Evolutionary conservation across 2,888 invertebrate genomes (phyloP), one percentile per base, ranked within the genome.

Genomic region (Hirtodrosophila duncani): DNA sequence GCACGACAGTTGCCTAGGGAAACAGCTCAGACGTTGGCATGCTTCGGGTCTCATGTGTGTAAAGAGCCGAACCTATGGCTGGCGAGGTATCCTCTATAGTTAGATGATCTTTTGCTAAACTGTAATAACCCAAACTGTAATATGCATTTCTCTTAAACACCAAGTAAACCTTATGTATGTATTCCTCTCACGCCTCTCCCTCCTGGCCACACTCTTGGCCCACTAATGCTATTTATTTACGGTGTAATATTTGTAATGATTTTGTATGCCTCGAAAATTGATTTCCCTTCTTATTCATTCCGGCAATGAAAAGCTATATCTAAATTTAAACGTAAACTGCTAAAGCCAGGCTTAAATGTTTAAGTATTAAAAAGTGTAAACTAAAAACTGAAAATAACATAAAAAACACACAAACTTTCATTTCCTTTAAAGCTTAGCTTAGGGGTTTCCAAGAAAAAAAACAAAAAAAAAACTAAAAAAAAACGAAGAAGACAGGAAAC

Each of bases 341-440:
- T n/a, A 61, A 71, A 67, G 71, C 64, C 60, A 52, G 71, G 53
- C 71, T 75, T 75, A 75, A 70, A 49, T 56, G 17, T 66, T 58
- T 74, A 78, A 78, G 72, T 75, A 72, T 75, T 75, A 56, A 65
- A 56, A 51, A 41, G 51, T 55, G 39, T 36, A 64, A 69, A 36
- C 27, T 30, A 14, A 66, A 11, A 38, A 49, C 27, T 26, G 9
- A 26, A 20, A 24, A 10, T 21, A 17, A 39, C n/a, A 34, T 26
- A 39, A 29, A 34, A 42, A 21, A 46, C 14, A 44, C 20, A 13
- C 33, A 71, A 58, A 39, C 55, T 55, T 53, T 58, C 0, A 79
- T 75, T 74, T 79, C 67, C 67, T 78, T 70, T 44, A 58, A 79
- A 75, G 75, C 72, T 62, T 58, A 78, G 75, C 79, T 79, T 72